phyloP scores from a whole-genome alignment of 2,888 invertebrate species.

The Melangyna quadrimaculata region DNA sequence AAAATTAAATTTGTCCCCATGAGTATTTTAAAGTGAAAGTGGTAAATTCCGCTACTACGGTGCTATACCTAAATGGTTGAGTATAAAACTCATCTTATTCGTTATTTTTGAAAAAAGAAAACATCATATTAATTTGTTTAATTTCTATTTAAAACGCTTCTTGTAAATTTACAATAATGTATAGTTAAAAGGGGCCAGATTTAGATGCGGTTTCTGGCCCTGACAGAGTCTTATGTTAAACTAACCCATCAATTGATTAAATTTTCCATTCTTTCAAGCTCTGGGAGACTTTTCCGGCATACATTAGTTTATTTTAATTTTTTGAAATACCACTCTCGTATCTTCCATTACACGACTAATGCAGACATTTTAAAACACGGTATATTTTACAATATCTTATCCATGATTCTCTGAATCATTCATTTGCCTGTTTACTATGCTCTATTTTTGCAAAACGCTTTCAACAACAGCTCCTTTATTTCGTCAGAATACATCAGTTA shows the following conservation, averaged over 20 bases:
- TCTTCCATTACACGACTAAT: slow-evolving; percentile 24
- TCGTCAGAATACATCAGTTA: slow-evolving; percentile 5
- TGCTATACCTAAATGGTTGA: no score
- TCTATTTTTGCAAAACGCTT: slow-evolving; percentile 11
- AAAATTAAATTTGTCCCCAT: no score
- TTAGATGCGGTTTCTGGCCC: neutral
- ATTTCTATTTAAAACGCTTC: no score
- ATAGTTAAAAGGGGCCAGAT: no score
- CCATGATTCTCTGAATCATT: slow-evolving; percentile 50
- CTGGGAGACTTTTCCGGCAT: neutral
- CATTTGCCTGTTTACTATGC: slow-evolving; percentile 24
- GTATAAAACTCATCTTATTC: no score
- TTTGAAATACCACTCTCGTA: neutral
- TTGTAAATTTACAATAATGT: no score
- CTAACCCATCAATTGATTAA: neutral
- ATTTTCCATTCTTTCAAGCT: neutral
- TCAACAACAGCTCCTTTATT: slow-evolving; percentile 2
- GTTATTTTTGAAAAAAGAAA: no score
- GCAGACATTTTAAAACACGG: slow-evolving; percentile 55
- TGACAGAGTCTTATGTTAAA: neutral
- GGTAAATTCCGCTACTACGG: no score
- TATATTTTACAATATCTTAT: slow-evolving; percentile 64
- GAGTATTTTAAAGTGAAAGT: no score
- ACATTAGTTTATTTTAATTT: neutral
- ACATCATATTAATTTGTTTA: no score